phyloP scores from a whole-genome alignment of 2,888 invertebrate genomes.

The Nephrotoma flavescens region DNA sequence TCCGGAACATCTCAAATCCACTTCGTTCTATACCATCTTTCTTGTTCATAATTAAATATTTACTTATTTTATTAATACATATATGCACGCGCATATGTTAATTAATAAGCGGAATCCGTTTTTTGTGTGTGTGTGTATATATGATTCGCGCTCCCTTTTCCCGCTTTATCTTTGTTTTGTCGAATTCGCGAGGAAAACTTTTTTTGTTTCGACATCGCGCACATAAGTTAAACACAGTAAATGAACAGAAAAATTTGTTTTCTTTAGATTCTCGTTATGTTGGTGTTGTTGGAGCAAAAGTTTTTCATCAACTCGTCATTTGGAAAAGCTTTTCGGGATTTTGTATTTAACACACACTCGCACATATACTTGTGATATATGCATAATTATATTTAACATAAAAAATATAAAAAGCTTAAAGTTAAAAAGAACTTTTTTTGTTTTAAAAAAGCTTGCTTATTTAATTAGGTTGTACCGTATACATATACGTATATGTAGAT shows the following conservation, averaged over 20 bases:
- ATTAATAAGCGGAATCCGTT: not conserved
- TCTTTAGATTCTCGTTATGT: not conserved
- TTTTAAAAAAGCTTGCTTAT: not conserved
- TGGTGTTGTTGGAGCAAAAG: not conserved
- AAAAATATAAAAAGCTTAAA: not conserved
- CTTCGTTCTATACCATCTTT: not conserved
- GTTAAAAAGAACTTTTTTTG: not conserved
- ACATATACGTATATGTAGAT: not conserved
- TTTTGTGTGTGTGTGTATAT: not conserved
- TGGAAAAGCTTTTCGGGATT: not conserved
- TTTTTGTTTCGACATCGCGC: not conserved
- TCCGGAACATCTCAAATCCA: not conserved
- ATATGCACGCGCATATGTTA: not conserved
- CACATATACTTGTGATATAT: not conserved
- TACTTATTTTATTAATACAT: not conserved
- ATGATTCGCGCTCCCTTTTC: not conserved
- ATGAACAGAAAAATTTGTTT: not conserved
- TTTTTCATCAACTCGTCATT: not conserved
- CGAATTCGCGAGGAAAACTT: not conserved
- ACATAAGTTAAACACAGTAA: not conserved
- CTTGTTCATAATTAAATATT: not conserved
- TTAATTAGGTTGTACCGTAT: not conserved
- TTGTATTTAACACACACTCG: not conserved
- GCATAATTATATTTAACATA: not conserved
- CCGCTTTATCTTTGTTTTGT: not conserved